A percentile compares a stretch with the other conserved stretches of the same genome.
Conservation (phyloP, 2,888 invertebrate genomes). For the Eupithecia dodoneata region DNA sequence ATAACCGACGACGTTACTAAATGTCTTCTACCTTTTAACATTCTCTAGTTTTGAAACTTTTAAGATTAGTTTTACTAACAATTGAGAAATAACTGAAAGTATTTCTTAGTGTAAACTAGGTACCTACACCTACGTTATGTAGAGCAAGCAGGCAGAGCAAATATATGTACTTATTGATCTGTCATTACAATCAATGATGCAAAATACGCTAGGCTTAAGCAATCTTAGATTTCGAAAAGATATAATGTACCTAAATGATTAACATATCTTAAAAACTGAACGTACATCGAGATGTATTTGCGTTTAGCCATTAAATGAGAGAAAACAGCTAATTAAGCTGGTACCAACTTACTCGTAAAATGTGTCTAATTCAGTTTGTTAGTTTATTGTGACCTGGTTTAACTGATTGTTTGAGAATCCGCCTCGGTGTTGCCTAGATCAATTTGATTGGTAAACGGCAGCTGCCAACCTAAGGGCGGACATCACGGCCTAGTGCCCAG, state of each 20-base stretch:
- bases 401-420: background rate
- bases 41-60: no score
- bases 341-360: no score
- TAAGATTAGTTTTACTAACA: no score
- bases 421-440: background rate
- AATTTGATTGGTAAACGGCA: slow-evolving; percentile 1
- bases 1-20: no score
- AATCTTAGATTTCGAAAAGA: background rate
- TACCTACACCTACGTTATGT: no score
- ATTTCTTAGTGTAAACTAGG: no score
- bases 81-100: no score
- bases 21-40: no score
- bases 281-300: no score
- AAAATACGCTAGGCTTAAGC: background rate
- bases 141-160: no score
- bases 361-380: background rate
- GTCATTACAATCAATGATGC: background rate
- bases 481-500: slow-evolving; percentile 16
- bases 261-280: background rate
- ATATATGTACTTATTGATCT: background rate
- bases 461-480: slow-evolving; percentile 32
- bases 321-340: no score
- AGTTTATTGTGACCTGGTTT: background rate
- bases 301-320: no score
- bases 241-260: background rate